Conservation (phyloP, 1,140 invertebrate species). For the Aphelenchoides besseyi region DNA sequence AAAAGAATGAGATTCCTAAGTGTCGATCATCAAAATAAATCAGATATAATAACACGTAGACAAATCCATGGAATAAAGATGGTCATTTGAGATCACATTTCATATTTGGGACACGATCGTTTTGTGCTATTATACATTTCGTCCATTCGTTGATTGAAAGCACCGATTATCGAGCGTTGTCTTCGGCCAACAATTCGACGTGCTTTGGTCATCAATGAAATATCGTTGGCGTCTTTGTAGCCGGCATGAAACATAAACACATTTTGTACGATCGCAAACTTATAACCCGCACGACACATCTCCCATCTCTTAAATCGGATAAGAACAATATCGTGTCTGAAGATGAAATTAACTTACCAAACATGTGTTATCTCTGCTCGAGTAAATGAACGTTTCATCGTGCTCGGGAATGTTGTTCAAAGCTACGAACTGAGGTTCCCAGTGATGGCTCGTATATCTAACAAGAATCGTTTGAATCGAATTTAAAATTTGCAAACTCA, state of each 20-base stretch:
- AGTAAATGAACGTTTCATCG: conserved; percentile 25
- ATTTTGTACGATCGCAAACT: conserved; percentile 21
- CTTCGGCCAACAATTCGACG: background rate
- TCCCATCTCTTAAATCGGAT: conserved; percentile 26
- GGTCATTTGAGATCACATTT: background rate
- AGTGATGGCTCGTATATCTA: conserved; percentile 21
- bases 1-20: background rate
- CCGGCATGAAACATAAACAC: conserved; percentile 29
- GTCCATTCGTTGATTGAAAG: conserved; percentile 24
- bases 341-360: conserved; percentile 17
- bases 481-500: background rate
- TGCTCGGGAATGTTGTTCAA: conserved; percentile 23
- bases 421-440: conserved; percentile 29
- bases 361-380: conserved; percentile 23
- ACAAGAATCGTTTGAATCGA: background rate
- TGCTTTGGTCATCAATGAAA: conserved; percentile 19
- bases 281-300: conserved; percentile 29
- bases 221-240: conserved; percentile 13
- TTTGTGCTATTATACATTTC: conserved; percentile 15
- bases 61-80: background rate
- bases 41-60: background rate
- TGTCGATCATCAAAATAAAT: background rate
- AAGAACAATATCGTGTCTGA: background rate
- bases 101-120: conserved; percentile 15
- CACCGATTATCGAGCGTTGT: background rate